Evolutionary conservation across 2,113 vertebrate species (phyloP), one percentile per base, ranked within the genome.

Genomic region (Myiagra hebetior): DNA sequence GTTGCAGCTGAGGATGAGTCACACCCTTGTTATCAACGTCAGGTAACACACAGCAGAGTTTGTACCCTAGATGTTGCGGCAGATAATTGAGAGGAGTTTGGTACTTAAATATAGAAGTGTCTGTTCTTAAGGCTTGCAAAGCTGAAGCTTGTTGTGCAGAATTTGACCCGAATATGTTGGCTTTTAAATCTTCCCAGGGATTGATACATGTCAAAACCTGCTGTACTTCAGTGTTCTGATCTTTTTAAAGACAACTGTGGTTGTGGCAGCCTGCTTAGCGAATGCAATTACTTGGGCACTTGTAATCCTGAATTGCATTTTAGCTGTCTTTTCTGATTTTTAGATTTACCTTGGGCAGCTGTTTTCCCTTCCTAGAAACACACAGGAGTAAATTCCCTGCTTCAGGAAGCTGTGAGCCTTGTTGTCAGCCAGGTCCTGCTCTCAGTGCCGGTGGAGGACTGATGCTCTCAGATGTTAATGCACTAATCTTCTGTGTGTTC

Each of bases 81-180:
- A 75, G 80, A 81, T 86, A 91, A 92, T 68, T 84, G 82, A 63
- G 89, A 87, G 70, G 57, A 74, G 87, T 67, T 95, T 63, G 50
- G 59, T 57, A 44, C 87, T 96, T 95, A 96, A 96, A 96, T 94
- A 93, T 87, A 97, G 96, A 95, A 94, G 64, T 92, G 92, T 91
- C 78, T 95, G 85, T 96, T 96, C 91, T 79, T 55, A 50, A 79
- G 50, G 59, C 56, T 93, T 52, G 73, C 4, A 0, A 74, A 84
- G 73, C 82, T 70, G 52, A 69, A 85, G 79, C 83, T 77, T 92
- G 86, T 94, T 95, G 85, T 82, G 79, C 67, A 35, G 76, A 55
- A 84, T 92, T 86, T 67, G 85, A 96, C 95, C 90, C 39, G 75
- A 84, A 91, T 93, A 67, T 56, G 90, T 90, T 95, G 64, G 68